Evolutionary conservation across 2,888 invertebrate genomes (phyloP), one percentile per base, ranked within the genome.

Genomic region (Druceiella hillmani): DNA sequence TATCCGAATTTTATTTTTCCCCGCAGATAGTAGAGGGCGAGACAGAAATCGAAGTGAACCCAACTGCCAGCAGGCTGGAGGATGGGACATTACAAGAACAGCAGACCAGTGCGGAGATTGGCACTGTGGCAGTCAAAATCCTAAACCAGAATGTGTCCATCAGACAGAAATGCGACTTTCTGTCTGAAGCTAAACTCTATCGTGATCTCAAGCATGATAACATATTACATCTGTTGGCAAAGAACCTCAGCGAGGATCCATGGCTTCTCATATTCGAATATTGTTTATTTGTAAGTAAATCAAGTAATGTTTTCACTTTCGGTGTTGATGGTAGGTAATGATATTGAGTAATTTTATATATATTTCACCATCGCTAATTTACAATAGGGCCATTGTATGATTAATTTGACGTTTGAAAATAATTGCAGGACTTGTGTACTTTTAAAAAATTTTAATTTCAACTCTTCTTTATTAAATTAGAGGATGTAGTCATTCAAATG

Each of bases 1-100:
- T n/a, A n/a, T n/a, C n/a, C n/a, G n/a, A n/a, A n/a, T n/a, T n/a
- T n/a, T n/a, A n/a, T n/a, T n/a, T n/a, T n/a, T n/a, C n/a, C n/a
- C n/a, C n/a, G 27, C 52, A 85, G 81, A 87, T 87, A 10, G 81
- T 89, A 3, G 84, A 86, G 62, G 87, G 87, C 4, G 83, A 85
- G 53, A 78, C 87, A 2, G 76, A 78, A 47, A 64, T 63, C 30
- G n/a, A n/a, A n/a, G 58, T 74, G 51, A 61, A 52, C 15, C 49
- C 49, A 53, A 57, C 26, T 55, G 60, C 33, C 52, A 53, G 6
- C 55, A 56, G 4, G 52, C 55, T 89, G 3, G 84, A 86, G 62
- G 87, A 87, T 4, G 83, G 85, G 53, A 78, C 87, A 2, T 76
- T 77, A 47, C 64, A 63, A 30, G n/a, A n/a, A n/a, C 58, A 74